These are phyloP conservation scores for Microplitis manilae DNA, from an alignment of 2,888 invertebrate genomes.

Conservation along the genomic window DNA sequence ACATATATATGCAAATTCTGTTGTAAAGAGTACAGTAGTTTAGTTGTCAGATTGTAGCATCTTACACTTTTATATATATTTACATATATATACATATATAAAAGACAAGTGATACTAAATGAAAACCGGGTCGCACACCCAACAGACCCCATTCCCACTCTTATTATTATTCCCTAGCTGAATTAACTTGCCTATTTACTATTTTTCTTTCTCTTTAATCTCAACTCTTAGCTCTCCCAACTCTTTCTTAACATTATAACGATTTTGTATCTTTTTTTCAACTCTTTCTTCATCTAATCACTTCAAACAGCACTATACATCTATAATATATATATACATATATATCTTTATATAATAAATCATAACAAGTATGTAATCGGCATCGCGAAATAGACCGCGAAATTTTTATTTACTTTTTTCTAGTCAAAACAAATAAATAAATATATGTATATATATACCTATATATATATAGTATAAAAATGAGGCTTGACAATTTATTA, in stretches of 20 bases:
- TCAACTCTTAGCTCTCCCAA: not conserved
- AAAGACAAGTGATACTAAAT: conserved; percentile 10
- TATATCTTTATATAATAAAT: not conserved
- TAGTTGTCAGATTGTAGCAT: not conserved
- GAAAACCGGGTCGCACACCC: conserved; percentile 49
- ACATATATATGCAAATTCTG: no score
- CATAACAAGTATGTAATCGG: not conserved
- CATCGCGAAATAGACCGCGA: not conserved
- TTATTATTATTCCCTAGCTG: conserved; percentile 42
- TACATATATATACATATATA: not conserved
- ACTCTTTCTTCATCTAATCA: not conserved
- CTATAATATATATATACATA: not conserved
- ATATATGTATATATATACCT: no score
- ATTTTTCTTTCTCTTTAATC: not conserved
- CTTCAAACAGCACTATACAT: no score
- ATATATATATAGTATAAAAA: no score
- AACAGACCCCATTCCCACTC: conserved; percentile 47
- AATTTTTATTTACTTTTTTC: not conserved
- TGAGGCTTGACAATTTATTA: no score
- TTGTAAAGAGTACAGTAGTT: not conserved
- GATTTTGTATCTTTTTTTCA: not conserved
- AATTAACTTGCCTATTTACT: conserved; percentile 25
- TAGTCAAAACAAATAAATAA: no score
- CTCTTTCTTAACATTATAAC: not conserved
- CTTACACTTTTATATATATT: not conserved